phyloP scores from a whole-genome alignment of 2,797 vertebrate genomes.

The Sternotherus odoratus region DNA sequence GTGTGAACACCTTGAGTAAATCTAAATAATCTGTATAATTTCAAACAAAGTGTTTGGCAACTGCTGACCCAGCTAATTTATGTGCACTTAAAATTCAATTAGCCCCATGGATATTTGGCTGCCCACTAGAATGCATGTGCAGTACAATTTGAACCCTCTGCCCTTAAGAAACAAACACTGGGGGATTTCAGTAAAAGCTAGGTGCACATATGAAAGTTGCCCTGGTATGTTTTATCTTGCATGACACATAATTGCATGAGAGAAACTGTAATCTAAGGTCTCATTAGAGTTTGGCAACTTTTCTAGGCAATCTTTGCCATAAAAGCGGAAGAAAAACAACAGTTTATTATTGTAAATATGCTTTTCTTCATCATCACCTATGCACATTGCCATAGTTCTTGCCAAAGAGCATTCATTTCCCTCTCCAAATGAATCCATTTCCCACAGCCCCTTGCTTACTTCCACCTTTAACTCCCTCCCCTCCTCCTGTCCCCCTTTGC shows the following conservation, averaged over 20 bases:
- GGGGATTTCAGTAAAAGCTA: conserved; percentile 39
- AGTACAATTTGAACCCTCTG: conserved; percentile 39
- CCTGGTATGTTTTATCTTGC: conserved; percentile 52
- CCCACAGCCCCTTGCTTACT: conserved; percentile 4
- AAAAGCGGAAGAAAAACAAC: neutral
- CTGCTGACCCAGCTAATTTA: conserved; percentile 76
- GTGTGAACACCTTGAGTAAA: conserved; percentile 68
- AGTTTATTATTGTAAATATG: conserved; percentile 34
- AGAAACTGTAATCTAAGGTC: conserved; percentile 25
- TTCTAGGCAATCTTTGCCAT: conserved; percentile 4
- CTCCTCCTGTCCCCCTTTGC: neutral
- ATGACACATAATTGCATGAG: conserved; percentile 15
- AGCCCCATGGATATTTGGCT: conserved; percentile 72
- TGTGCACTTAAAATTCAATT: conserved; percentile 76
- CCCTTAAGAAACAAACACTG: conserved; percentile 15
- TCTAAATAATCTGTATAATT: conserved; percentile 59
- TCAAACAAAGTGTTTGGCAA: conserved; percentile 66
- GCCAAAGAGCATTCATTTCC: conserved; percentile 25
- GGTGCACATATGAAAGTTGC: conserved; percentile 13
- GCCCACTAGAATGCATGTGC: conserved; percentile 16
- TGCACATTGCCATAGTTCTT: neutral
- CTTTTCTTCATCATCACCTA: conserved; percentile 33
- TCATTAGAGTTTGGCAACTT: conserved; percentile 51
- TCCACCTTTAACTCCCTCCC: conserved; percentile 24
- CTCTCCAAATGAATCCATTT: conserved; percentile 39